Evolutionary conservation across 2,113 vertebrate species (phyloP).

Genomic region (Grallaria varia): DNA sequence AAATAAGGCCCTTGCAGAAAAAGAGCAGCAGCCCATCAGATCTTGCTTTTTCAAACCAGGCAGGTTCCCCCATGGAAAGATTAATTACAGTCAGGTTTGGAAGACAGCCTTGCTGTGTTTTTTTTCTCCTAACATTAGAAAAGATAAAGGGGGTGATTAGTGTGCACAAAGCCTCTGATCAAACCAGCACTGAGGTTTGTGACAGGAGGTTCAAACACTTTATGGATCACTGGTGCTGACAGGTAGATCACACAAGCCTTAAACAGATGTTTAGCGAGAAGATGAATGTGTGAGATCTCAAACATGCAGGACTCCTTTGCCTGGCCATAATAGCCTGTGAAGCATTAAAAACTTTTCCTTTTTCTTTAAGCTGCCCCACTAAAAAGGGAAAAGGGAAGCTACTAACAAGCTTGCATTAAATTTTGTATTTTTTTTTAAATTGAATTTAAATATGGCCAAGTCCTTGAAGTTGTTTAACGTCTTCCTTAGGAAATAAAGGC

Average conservation of each 20-base stretch:
- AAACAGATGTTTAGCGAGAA: conserved; percentile 80
- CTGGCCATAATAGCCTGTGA: conserved; percentile 59
- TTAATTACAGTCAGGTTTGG: conserved; percentile 77
- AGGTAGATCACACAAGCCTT: conserved; percentile 79
- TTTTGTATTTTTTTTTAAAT: not conserved
- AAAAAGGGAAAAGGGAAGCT: conserved; percentile 12
- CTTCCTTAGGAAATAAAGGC: not conserved
- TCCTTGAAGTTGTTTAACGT: conserved; percentile 20
- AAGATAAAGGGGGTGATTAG: conserved; percentile 78
- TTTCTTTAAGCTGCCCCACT: not conserved
- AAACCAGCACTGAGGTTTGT: conserved; percentile 71
- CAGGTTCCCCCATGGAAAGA: conserved; percentile 69
- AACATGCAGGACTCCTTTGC: conserved; percentile 45
- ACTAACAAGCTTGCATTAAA: conserved; percentile 44
- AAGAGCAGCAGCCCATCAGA: conserved; percentile 73
- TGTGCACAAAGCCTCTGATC: conserved; percentile 74
- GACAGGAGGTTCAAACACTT: conserved; percentile 76
- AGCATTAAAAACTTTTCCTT: conserved; percentile 2
- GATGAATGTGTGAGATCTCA: conserved; percentile 72
- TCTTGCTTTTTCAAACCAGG: conserved; percentile 69
- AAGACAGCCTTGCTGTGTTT: conserved; percentile 59
- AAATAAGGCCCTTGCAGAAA: conserved; percentile 69
- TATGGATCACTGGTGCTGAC: conserved; percentile 74
- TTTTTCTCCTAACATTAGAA: conserved; percentile 63
- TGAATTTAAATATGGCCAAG: not conserved